Base-by-base conservation (phyloP, 2,113 vertebrate genomes). In the Brienomyrus brachyistius region DNA sequence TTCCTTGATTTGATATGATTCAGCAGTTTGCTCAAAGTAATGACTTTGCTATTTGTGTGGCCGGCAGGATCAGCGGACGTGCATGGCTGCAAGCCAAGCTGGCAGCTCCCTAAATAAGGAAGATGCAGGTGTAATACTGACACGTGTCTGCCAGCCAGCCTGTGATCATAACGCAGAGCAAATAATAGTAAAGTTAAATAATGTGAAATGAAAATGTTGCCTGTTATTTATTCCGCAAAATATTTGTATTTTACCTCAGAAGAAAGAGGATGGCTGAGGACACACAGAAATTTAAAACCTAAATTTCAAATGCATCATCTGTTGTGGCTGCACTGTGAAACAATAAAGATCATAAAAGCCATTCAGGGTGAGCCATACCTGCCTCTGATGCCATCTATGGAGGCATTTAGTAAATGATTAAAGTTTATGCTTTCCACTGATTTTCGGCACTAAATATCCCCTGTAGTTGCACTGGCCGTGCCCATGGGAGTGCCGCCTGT, bases 1-100 rank as follows among this genome's bases (percentile, higher is more conserved):
- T 59, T 91, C 54, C 35, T 19, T 82, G 62, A 52, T 40, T 40
- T 6, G 51, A 80, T 80, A 80, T 80, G 74, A 80, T 43, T 43
- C 35, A 90, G 83, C 35, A 74, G 17, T 88, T 91, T 50, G 70
- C n/a, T 82, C 31, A 27, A 4, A 9, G 9, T 85, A 80, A 77
- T 23, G 6, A 40, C 5, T 74, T 85, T 11, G 21, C 62, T 59
- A 86, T 83, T 85, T n/a, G 19, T 23, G 27, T 88, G 47, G 45
- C 45, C 23, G 13, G 10, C 9, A 27, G 45, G n/a, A 27, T 13
- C 3, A 4, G 62, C n/a, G 27, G 62, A 70, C 62, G 62, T 70
- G 27, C 27, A 27, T 70, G 62, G 62, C 27, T 70, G 62, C 10
- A 70, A 11, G n/a, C 62, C 1, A 0, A 5, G 82, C 45, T 23